These are phyloP conservation scores for Palythoa caribaeorum DNA, from an alignment of 92 coral and sea anemone species.

Conservation along the genomic window DNA sequence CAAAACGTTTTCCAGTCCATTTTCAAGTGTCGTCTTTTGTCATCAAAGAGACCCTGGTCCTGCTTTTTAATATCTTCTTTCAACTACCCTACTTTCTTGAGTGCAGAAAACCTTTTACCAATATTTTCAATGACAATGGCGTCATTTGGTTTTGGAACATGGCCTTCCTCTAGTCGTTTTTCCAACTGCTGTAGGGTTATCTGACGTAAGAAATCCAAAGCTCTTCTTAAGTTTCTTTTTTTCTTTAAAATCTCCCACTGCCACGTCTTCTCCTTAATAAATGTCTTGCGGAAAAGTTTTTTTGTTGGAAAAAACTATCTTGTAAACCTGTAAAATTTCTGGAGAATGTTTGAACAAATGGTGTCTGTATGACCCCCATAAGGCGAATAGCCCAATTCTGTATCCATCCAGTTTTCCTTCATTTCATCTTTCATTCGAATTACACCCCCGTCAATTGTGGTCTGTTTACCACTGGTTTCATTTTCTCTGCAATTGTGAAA, in stretches of 20 bases:
- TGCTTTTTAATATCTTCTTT: slow-evolving; percentile 48
- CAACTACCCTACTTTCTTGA: slow-evolving; percentile 36
- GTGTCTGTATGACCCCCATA: slow-evolving; percentile 57
- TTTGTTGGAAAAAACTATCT: slow-evolving; percentile 49
- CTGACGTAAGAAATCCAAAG: slow-evolving; percentile 50
- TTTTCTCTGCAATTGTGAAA: neutral
- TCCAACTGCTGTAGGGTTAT: slow-evolving; percentile 69
- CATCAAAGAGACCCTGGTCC: slow-evolving; percentile 61
- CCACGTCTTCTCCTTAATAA: slow-evolving; percentile 58
- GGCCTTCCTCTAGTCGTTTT: slow-evolving; percentile 50
- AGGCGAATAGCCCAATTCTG: slow-evolving; percentile 59
- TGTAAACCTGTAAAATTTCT: slow-evolving; percentile 53
- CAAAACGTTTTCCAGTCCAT: slow-evolving; percentile 51
- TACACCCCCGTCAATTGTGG: slow-evolving; percentile 11
- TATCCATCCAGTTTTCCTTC: slow-evolving; percentile 38
- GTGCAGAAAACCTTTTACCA: slow-evolving; percentile 5
- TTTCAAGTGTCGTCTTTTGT: slow-evolving; percentile 57
- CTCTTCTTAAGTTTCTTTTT: slow-evolving; percentile 49
- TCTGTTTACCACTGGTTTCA: slow-evolving; percentile 15
- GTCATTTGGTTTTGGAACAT: slow-evolving; percentile 67
- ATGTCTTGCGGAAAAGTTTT: slow-evolving; percentile 49
- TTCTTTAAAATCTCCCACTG: slow-evolving; percentile 61
- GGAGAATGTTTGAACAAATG: slow-evolving; percentile 60
- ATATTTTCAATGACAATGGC: slow-evolving; percentile 47
- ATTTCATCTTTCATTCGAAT: neutral